Percentiles rank a stretch among this genome's conserved stretches.
phyloP scores from a whole-genome alignment of 2,888 invertebrate genomes.

The Drosophila neotestacea region DNA sequence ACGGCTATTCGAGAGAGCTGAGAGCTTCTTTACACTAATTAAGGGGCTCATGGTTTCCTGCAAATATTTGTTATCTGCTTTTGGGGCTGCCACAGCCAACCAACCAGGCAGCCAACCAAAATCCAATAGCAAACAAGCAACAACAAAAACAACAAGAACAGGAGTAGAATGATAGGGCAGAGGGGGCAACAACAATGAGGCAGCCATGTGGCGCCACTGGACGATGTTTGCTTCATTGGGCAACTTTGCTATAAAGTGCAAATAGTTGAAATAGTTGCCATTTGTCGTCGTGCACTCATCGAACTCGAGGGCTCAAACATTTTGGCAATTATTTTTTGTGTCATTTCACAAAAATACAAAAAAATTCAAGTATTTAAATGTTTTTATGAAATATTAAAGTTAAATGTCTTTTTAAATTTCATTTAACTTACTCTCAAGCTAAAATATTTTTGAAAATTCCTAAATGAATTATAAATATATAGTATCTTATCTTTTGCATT shows the following conservation, averaged over 20 bases:
- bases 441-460: not conserved
- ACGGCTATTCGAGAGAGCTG: conserved; percentile 23
- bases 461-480: not conserved
- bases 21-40: conserved; percentile 80
- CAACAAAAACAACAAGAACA: conserved; percentile 17
- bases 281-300: conserved; percentile 47
- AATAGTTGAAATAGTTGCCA: conserved; percentile 72
- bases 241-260: conserved; percentile 73
- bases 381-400: not conserved
- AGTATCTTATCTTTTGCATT: not conserved
- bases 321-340: not conserved
- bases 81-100: conserved; percentile 40
- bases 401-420: not conserved
- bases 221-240: conserved; percentile 64
- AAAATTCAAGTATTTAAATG: not conserved
- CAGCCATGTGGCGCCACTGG: conserved; percentile 73
- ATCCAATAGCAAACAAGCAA: conserved; percentile 63
- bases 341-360: not conserved
- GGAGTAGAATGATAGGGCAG: not conserved
- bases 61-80: conserved; percentile 78
- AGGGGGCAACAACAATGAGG: conserved; percentile 52
- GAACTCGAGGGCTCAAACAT: conserved; percentile 18
- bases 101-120: conserved; percentile 52
- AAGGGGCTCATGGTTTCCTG: conserved; percentile 81
- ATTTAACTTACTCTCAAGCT: not conserved